Evolutionary conservation across 2,888 invertebrate species (phyloP).

Genomic region (Drosophila formosana): DNA sequence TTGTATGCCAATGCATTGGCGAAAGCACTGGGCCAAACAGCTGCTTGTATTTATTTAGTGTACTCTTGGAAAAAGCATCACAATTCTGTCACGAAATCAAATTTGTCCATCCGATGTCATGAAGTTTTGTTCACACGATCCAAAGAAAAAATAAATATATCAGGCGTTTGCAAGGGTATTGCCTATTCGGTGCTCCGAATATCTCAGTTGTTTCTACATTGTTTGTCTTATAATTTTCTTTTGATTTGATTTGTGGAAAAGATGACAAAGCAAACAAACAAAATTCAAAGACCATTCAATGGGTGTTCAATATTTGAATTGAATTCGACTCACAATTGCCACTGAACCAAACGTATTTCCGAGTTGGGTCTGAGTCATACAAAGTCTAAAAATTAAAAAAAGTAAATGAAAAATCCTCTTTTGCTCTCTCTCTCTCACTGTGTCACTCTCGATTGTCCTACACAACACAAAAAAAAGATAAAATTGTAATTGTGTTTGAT

Average conservation of each 20-base stretch:
- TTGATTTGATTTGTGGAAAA: conserved; percentile 59
- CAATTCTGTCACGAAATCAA: not conserved
- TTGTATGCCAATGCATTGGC: conserved; percentile 57
- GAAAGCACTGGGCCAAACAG: conserved; percentile 53
- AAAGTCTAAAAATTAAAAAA: conserved; percentile 9
- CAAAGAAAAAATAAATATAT: no score
- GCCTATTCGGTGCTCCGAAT: not conserved
- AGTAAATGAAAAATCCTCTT: conserved; percentile 19
- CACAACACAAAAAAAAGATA: conserved; percentile 35
- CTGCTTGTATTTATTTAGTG: conserved; percentile 39
- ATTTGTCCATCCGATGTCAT: not conserved
- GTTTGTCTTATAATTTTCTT: conserved; percentile 31
- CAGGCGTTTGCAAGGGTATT: conserved; percentile 8
- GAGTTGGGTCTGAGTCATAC: conserved; percentile 70
- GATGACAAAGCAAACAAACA: conserved; percentile 75
- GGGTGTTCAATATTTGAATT: conserved; percentile 45
- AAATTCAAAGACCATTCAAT: conserved; percentile 63
- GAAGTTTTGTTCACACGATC: no score
- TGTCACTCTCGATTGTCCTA: conserved; percentile 13
- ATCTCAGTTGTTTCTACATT: not conserved
- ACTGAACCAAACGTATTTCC: conserved; percentile 60
- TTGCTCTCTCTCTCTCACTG: conserved; percentile 32
- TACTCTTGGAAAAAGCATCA: not conserved
- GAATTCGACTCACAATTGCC: conserved; percentile 58
- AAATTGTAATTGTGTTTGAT: conserved; percentile 57